These are phyloP conservation scores for Poeciliopsis gracilis DNA, from an alignment of 2,797 vertebrate genomes.

Conservation along the genomic window DNA sequence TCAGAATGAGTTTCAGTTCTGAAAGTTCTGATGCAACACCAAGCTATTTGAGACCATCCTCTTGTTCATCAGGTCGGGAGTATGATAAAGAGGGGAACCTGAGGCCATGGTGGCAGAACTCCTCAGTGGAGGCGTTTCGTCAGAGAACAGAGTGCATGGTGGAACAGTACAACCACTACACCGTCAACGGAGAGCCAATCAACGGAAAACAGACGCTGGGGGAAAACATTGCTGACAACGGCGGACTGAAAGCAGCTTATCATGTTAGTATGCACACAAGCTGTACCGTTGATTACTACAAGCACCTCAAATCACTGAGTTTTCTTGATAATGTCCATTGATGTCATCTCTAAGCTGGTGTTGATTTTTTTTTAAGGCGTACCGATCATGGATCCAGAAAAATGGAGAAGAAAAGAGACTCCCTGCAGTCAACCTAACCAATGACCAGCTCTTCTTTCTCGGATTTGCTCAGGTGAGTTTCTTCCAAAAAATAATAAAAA, in stretches of 20 bases:
- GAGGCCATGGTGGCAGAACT: constrained; percentile 96
- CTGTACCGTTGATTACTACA: not conserved
- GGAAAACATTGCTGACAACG: constrained; percentile 97
- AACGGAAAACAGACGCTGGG: constrained; percentile 95
- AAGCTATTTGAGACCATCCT: not conserved
- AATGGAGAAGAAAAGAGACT: constrained; percentile 90
- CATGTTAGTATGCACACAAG: constrained; percentile 79
- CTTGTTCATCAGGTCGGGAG: constrained; percentile 84
- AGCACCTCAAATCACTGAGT: not conserved
- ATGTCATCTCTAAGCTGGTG: not conserved
- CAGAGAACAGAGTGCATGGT: constrained; percentile 93
- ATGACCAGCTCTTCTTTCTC: constrained; percentile 96
- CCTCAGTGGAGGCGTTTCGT: constrained; percentile 91
- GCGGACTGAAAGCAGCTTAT: constrained; percentile 95
- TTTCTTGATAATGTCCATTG: not conserved
- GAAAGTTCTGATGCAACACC: not conserved
- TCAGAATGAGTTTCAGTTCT: not conserved
- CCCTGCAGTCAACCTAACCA: constrained; percentile 92
- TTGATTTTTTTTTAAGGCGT: constrained; percentile 81
- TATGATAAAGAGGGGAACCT: constrained; percentile 97
- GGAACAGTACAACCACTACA: constrained; percentile 90
- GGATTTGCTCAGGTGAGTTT: constrained; percentile 94
- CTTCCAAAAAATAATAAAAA: not conserved
- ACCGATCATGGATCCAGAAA: constrained; percentile 87
- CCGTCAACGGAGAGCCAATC: constrained; percentile 89